Evolutionary conservation across 1,140 invertebrate genomes (phyloP).

Genomic region (Idris sp.): DNA sequence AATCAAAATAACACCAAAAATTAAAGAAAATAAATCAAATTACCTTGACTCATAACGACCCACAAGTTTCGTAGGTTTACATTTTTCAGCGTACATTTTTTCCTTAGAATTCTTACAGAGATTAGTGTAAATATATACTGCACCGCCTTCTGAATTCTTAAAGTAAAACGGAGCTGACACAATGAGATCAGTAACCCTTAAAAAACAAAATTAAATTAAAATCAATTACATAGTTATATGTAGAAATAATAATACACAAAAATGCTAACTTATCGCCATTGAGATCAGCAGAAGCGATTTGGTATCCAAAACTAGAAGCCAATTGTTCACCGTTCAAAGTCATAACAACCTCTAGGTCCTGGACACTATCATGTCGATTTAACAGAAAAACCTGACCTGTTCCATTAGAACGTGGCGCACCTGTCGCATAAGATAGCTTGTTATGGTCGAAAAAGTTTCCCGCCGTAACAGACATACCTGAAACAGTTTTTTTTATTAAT

Average conservation of each 20-base stretch:
- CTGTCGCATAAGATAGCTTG: slow-evolving; percentile 86
- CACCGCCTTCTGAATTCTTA: slow-evolving; percentile 87
- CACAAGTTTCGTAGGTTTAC: slow-evolving; percentile 72
- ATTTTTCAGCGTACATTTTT: slow-evolving; percentile 62
- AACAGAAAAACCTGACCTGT: slow-evolving; percentile 93
- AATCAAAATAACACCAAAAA: too few species aligned
- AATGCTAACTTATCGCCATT: slow-evolving; percentile 85
- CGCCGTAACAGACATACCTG: slow-evolving; percentile 91
- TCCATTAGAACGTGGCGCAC: slow-evolving; percentile 90
- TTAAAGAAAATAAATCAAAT: neutral
- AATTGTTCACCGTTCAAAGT: slow-evolving; percentile 90
- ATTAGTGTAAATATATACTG: slow-evolving; percentile 93
- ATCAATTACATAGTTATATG: too few species aligned
- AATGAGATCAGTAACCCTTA: slow-evolving; percentile 88
- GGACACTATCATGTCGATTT: slow-evolving; percentile 81
- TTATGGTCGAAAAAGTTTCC: slow-evolving; percentile 85
- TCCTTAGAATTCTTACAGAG: slow-evolving; percentile 67
- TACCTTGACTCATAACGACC: slow-evolving; percentile 75
- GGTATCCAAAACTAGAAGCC: slow-evolving; percentile 93
- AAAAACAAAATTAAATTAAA: slow-evolving; percentile 37
- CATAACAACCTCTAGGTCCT: slow-evolving; percentile 81
- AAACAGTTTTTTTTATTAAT: slow-evolving; percentile 28
- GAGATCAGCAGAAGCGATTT: slow-evolving; percentile 88
- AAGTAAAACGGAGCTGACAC: slow-evolving; percentile 96
- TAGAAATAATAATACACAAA: too few species aligned